phyloP scores from a whole-genome alignment of 2,888 invertebrate genomes.

The Conchocele bisecta region DNA sequence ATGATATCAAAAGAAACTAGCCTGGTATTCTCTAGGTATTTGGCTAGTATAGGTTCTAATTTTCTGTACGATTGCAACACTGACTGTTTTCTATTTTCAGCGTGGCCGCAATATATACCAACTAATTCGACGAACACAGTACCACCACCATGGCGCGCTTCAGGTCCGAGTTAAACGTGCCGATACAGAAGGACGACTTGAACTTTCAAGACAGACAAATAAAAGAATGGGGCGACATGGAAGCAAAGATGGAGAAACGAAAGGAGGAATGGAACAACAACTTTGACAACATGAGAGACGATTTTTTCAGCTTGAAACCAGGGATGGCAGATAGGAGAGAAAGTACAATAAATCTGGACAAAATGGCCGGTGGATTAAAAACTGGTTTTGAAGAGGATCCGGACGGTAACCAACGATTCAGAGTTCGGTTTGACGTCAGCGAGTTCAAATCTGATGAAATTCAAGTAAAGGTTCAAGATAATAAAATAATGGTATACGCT shows the following conservation, averaged over 20 bases:
- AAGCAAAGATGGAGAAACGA: constrained; percentile 74
- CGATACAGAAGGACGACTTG: constrained; percentile 79
- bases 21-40: too few species aligned
- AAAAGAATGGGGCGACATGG: constrained; percentile 78
- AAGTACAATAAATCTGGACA: constrained; percentile 63
- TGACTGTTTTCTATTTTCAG: too few species aligned
- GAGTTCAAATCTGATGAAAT: constrained; percentile 79
- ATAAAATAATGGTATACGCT: constrained; percentile 75
- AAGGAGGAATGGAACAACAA: constrained; percentile 79
- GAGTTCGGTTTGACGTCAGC: constrained; percentile 77
- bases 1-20: too few species aligned
- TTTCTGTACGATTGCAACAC: too few species aligned
- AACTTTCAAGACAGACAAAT: constrained; percentile 80
- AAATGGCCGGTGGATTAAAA: constrained; percentile 68
- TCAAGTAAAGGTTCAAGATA: constrained; percentile 78
- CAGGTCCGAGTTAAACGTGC: constrained; percentile 81
- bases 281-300: constrained; percentile 78
- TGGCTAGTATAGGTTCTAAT: too few species aligned
- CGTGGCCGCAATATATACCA: too few species aligned
- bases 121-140: too few species aligned
- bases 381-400: constrained; percentile 72
- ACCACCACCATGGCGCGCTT: constrained; percentile 72
- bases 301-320: constrained; percentile 81
- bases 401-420: constrained; percentile 72
- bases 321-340: constrained; percentile 67